phyloP scores from a whole-genome alignment of 2,113 vertebrate species.

The Limanda limanda region DNA sequence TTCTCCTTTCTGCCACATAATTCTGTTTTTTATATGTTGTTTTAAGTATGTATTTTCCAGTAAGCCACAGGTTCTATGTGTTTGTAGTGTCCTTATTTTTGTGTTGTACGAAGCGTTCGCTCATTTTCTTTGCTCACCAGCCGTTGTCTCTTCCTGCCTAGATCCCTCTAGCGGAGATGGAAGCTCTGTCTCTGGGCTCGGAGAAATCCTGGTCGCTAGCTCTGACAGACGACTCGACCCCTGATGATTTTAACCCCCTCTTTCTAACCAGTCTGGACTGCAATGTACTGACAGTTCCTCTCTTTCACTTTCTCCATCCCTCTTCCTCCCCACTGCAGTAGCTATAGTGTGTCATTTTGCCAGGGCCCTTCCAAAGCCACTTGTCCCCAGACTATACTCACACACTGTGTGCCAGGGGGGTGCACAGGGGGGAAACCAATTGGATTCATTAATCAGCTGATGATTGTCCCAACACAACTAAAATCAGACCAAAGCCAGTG shows the following conservation, averaged over 20 bases:
- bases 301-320: conserved; percentile 75
- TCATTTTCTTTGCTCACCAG: conserved; percentile 82
- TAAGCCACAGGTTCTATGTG: conserved; percentile 38
- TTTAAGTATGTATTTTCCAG: conserved; percentile 3
- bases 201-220: conserved; percentile 99
- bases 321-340: conserved; percentile 65
- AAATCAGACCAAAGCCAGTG: not conserved
- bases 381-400: conserved; percentile 19
- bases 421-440: not conserved
- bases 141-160: conserved; percentile 93
- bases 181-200: conserved; percentile 98
- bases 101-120: conserved; percentile 7
- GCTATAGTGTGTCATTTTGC: conserved; percentile 46
- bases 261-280: conserved; percentile 96
- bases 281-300: conserved; percentile 91
- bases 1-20: not conserved
- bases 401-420: not conserved
- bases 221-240: conserved; percentile 96
- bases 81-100: conserved; percentile 37
- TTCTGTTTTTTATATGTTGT: conserved; percentile 11
- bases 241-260: conserved; percentile 93
- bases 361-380: conserved; percentile 62
- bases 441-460: not conserved
- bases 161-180: conserved; percentile 99
- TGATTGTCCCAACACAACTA: not conserved